Base-by-base conservation (phyloP, 2,797 vertebrate genomes). In the Chelmon rostratus region DNA sequence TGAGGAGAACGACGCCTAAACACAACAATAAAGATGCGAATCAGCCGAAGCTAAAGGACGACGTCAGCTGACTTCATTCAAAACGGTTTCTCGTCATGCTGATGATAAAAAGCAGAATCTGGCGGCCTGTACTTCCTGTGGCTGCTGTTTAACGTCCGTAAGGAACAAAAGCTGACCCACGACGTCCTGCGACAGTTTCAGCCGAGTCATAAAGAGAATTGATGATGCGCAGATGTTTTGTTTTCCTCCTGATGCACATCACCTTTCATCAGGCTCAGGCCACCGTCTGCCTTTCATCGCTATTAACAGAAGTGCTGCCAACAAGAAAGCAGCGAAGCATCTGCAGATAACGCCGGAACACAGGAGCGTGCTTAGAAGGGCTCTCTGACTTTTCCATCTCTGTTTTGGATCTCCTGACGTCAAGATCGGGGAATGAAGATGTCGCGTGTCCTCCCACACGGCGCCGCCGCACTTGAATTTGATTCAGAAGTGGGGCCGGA, bases 351-450 rank as follows among this genome's bases (percentile, higher is more conserved):
- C 23, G 40, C 62, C 46, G 46, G 16, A 16, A 31, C 59, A 77
- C 2, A 3, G 5, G 7, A 52, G 65, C 54, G 13, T 61, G 38
- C 37, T 54, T n/a, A 38, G 33, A 71, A 50, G 58, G 15, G 35
- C 58, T 70, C 52, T 74, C 28, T 83, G 81, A 73, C 67, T 82
- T 31, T 73, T 40, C 38, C 40, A 61, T 78, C 73, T 79, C n/a
- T 56, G 53, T n/a, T 86, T 57, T 67, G 61, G 47, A 83, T 77
- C 71, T 84, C 71, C 78, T 50, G 83, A 88, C 76, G 80, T 79
- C 61, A 61, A 81, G 74, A 86, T 76, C 59, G 81, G 79, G 46
- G 69, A 78, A 86, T 89, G 82, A 78, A 82, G 82, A 89, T 64
- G 63, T 84, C 68, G 69, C 2, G 28, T 80, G 49, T 81, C 76